Evolutionary conservation across 1,140 invertebrate genomes (phyloP).

Genomic region (Tachypleus tridentatus): DNA sequence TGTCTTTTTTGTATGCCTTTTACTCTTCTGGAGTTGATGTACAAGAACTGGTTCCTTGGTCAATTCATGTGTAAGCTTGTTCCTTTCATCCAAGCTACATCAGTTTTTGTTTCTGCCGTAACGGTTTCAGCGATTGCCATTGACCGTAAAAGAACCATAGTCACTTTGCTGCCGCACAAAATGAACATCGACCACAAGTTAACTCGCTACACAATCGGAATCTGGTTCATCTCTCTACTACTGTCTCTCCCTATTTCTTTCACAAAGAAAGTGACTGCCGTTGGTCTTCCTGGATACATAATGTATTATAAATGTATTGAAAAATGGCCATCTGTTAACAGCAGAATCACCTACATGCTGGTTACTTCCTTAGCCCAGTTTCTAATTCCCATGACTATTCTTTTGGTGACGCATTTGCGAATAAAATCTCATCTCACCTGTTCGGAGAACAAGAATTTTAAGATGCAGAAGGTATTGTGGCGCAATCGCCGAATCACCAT

Average conservation of each 20-base stretch:
- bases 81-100: conserved; percentile 43
- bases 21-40: conserved; percentile 38
- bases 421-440: conserved; percentile 39
- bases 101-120: conserved; percentile 46
- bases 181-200: not conserved
- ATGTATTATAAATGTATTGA: conserved; percentile 37
- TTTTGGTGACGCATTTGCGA: conserved; percentile 39
- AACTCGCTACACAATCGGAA: too few species aligned
- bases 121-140: conserved; percentile 48
- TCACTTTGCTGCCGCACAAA: not conserved
- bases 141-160: conserved; percentile 32
- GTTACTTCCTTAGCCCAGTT: conserved; percentile 42
- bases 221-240: too few species aligned
- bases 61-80: conserved; percentile 38
- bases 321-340: conserved; percentile 32
- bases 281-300: conserved; percentile 20
- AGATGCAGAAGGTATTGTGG: conserved; percentile 33
- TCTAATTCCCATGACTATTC: conserved; percentile 42
- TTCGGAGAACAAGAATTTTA: not conserved
- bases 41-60: conserved; percentile 33
- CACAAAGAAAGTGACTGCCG: too few species aligned
- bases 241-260: too few species aligned
- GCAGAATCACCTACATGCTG: conserved; percentile 40
- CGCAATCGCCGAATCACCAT: conserved; percentile 41
- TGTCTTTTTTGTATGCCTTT: conserved; percentile 47